These are phyloP conservation scores for Parthenolecanium corni DNA, from an alignment of 2,888 invertebrate genomes.

Conservation along the genomic window DNA sequence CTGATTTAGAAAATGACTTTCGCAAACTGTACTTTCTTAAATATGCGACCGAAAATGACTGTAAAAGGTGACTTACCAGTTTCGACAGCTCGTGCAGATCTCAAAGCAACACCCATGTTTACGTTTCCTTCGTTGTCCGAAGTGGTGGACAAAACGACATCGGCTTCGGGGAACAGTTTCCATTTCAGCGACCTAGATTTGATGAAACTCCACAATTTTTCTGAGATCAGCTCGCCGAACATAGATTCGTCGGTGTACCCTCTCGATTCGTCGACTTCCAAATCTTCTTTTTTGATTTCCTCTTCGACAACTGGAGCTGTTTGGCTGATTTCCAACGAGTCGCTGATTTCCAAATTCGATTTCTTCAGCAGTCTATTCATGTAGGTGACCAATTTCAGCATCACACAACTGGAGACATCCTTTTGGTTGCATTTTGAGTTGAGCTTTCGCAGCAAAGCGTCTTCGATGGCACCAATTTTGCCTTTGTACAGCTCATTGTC, in stretches of 20 bases:
- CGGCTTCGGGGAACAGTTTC: constrained; percentile 64
- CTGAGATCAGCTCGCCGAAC: constrained; percentile 51
- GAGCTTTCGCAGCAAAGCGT: constrained; percentile 58
- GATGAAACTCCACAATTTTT: constrained; percentile 64
- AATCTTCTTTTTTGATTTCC: constrained; percentile 39
- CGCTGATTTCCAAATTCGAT: constrained; percentile 62
- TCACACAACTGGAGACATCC: constrained; percentile 69
- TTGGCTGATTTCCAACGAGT: constrained; percentile 63
- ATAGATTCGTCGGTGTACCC: constrained; percentile 46
- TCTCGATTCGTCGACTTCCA: constrained; percentile 36
- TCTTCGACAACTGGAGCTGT: constrained; percentile 42
- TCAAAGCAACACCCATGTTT: constrained; percentile 44
- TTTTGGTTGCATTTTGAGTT: constrained; percentile 64
- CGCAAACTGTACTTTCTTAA: too few species aligned
- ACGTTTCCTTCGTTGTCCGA: constrained; percentile 55
- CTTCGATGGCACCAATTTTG: constrained; percentile 43
- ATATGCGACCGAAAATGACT: neutral
- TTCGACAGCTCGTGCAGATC: constrained; percentile 32
- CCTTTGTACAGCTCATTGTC: constrained; percentile 31
- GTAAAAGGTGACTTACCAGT: constrained; percentile 33
- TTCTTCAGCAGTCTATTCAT: constrained; percentile 71
- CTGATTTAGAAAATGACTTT: too few species aligned
- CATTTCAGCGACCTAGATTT: constrained; percentile 65
- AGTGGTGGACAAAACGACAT: constrained; percentile 59
- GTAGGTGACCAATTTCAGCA: constrained; percentile 68